phyloP scores from a whole-genome alignment of 2,113 vertebrate species.

The human (Homo sapiens) region DNA sequence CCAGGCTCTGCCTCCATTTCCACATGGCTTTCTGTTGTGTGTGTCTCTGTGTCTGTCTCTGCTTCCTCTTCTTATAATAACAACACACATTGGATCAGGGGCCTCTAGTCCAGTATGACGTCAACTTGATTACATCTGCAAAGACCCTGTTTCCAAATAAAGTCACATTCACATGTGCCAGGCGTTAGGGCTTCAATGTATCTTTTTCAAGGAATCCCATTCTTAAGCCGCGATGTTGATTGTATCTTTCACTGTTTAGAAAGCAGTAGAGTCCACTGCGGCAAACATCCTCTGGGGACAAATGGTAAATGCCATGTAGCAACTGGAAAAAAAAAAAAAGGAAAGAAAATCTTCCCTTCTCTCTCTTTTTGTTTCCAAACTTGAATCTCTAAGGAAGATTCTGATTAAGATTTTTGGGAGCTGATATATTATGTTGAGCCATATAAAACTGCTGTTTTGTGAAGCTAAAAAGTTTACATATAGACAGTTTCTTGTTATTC shows the following conservation, averaged over 20 bases:
- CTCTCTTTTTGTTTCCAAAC: not conserved
- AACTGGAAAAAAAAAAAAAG: too few species aligned
- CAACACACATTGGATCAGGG: not conserved
- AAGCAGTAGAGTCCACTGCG: not conserved
- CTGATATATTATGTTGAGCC: not conserved
- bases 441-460: not conserved
- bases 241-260: not conserved
- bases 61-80: not conserved
- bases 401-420: not conserved
- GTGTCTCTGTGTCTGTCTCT: not conserved
- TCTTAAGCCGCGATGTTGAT: not conserved
- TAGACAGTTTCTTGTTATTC: not conserved
- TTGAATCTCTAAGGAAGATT: not conserved
- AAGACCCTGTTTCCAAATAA: not conserved
- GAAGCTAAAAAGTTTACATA: not conserved
- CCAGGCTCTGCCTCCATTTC: rapidly evolving
- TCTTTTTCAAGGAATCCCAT: not conserved
- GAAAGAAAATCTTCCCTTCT: not conserved
- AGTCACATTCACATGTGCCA: not conserved
- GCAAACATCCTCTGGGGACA: not conserved
- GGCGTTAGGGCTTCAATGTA: not conserved
- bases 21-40: rapidly evolving
- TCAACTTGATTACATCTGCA: not conserved
- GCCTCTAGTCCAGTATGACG: not conserved
- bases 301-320: rapidly evolving